Percentiles rank a stretch among this genome's conserved stretches.
Evolutionary conservation across 2,113 vertebrate species (phyloP).

Genomic region (Dasypus novemcinctus): DNA sequence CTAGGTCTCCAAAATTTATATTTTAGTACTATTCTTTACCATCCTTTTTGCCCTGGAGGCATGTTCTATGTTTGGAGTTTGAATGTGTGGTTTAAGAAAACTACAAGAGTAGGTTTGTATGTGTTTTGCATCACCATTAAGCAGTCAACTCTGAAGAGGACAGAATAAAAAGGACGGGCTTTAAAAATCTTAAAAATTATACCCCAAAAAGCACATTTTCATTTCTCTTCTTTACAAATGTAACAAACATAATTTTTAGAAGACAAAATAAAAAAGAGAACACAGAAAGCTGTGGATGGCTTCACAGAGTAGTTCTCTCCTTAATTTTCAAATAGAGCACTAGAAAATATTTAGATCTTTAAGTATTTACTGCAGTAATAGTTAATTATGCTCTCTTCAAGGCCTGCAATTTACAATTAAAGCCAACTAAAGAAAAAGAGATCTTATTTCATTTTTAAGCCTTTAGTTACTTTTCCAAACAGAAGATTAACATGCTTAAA

Average conservation of each 20-base stretch:
- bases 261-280: constrained; percentile 10
- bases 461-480: constrained; percentile 21
- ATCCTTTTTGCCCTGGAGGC: background rate
- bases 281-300: background rate
- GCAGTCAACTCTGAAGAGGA: background rate
- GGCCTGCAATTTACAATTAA: constrained; percentile 61
- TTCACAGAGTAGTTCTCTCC: background rate
- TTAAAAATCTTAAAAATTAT: background rate
- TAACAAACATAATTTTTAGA: background rate
- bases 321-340: constrained; percentile 52
- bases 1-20: background rate
- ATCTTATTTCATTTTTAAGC: constrained; percentile 31
- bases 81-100: background rate
- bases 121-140: background rate
- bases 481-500: constrained; percentile 46
- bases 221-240: constrained; percentile 21
- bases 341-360: constrained; percentile 45
- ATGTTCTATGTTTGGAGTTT: background rate
- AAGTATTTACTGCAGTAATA: constrained; percentile 34
- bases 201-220: background rate
- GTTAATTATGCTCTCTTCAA: constrained; percentile 55
- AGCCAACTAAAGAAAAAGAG: constrained; percentile 39
- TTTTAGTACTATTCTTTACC: background rate
- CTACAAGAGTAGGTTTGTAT: background rate
- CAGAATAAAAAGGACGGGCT: background rate